Conservation (phyloP, 2,113 vertebrate genomes). For the Epinephelus cyanopodus region DNA sequence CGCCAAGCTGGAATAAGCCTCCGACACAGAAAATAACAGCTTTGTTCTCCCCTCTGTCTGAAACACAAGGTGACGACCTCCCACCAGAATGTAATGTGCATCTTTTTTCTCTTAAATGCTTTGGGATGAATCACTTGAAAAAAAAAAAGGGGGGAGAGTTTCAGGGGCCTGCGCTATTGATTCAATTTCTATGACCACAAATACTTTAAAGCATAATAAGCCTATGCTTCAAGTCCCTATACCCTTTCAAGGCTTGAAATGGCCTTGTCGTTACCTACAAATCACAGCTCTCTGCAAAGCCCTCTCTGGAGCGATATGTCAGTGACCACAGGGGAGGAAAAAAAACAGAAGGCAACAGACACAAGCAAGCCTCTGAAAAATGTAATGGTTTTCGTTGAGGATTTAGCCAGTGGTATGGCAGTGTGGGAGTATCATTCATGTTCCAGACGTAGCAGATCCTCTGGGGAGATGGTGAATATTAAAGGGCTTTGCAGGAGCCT, state of each 20-base stretch:
- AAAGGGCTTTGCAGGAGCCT: constrained; percentile 68
- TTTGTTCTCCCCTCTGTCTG: constrained; percentile 50
- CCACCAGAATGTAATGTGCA: constrained; percentile 71
- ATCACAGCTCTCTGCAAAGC: constrained; percentile 77
- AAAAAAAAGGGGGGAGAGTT: constrained; percentile 17
- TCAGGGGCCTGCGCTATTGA: constrained; percentile 72
- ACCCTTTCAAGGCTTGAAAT: constrained; percentile 78
- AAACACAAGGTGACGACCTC: constrained; percentile 73
- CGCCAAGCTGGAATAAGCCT: constrained; percentile 47
- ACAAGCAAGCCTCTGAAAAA: constrained; percentile 68
- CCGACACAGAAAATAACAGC: constrained; percentile 62
- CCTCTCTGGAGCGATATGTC: constrained; percentile 67
- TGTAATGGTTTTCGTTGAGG: constrained; percentile 69
- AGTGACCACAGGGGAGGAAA: constrained; percentile 62
- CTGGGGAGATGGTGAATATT: constrained; percentile 76
- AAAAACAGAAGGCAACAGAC: constrained; percentile 64
- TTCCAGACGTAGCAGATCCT: constrained; percentile 61
- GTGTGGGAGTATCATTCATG: constrained; percentile 56
- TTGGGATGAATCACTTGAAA: constrained; percentile 65
- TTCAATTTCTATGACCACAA: constrained; percentile 84
- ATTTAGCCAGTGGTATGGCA: constrained; percentile 68
- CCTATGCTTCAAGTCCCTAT: constrained; percentile 77
- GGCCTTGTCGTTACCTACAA: constrained; percentile 81
- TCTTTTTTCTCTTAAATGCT: constrained; percentile 63
- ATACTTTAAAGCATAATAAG: constrained; percentile 84